phyloP scores from a whole-genome alignment of 1,140 invertebrate species.

The Euura saliciscinereae region DNA sequence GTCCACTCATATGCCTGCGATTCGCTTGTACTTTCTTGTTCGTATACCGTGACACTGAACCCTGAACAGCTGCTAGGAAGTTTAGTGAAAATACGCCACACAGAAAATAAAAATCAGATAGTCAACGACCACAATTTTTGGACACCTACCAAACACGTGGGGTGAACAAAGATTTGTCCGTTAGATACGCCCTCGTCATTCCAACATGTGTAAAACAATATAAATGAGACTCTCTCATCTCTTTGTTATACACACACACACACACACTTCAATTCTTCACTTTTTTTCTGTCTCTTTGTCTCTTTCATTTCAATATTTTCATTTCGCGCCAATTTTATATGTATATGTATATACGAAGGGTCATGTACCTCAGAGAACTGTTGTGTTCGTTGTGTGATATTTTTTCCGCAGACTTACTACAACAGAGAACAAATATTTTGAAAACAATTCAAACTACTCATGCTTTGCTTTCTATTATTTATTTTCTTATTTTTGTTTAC shows the following conservation, averaged over 20 bases:
- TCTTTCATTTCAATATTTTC: background rate
- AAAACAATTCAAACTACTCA: too few species aligned
- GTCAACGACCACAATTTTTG: conserved; percentile 2
- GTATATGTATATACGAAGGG: too few species aligned
- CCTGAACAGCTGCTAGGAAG: background rate
- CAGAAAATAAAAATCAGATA: background rate
- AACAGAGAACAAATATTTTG: too few species aligned
- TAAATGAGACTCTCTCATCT: background rate
- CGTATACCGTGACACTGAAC: background rate
- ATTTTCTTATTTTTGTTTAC: too few species aligned
- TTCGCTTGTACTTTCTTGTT: background rate
- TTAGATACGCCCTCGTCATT: background rate
- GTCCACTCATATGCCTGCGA: too few species aligned
- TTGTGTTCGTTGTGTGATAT: too few species aligned
- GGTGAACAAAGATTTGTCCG: background rate
- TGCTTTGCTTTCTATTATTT: too few species aligned
- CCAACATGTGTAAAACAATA: background rate
- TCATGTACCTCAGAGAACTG: too few species aligned
- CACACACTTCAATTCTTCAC: background rate
- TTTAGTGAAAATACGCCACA: background rate
- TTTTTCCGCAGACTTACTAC: too few species aligned
- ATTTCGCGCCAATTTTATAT: too few species aligned
- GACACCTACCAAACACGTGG: background rate
- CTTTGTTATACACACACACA: too few species aligned
- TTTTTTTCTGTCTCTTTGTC: background rate